Conservation (phyloP, 2,888 invertebrate species). For the Cepaea hortensis region DNA sequence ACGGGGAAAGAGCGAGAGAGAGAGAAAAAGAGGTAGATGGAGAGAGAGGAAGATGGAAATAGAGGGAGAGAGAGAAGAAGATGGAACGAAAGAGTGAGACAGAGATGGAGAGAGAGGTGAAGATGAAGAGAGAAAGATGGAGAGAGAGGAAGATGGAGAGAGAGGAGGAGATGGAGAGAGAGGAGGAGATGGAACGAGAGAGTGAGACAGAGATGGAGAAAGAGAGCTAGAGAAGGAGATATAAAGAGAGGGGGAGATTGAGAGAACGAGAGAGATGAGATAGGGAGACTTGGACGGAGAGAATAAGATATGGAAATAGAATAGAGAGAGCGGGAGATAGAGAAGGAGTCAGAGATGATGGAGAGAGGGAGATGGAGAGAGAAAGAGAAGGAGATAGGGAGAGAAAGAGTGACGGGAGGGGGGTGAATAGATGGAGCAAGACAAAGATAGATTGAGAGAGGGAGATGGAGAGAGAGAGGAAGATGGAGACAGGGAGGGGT, state of each 20-base stretch:
- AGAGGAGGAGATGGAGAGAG: neutral
- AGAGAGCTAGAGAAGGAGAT: neutral
- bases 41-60: no score
- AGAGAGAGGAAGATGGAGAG: no score
- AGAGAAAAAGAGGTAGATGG: no score
- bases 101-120: neutral
- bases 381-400: constrained; percentile 2
- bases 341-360: neutral
- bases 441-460: neutral
- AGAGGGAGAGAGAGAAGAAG: neutral
- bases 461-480: neutral
- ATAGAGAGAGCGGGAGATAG: neutral
- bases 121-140: neutral
- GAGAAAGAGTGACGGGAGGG: neutral
- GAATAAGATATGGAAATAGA: neutral
- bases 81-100: neutral
- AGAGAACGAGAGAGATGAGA: neutral
- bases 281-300: neutral
- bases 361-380: neutral
- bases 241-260: neutral
- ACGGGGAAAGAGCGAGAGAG: no score
- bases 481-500: no score
- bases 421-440: neutral
- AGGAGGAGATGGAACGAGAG: no score
- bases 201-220: neutral